These are phyloP conservation scores for Tupaia chinensis DNA, from an alignment of 2,113 vertebrate genomes.

Conservation along the genomic window DNA sequence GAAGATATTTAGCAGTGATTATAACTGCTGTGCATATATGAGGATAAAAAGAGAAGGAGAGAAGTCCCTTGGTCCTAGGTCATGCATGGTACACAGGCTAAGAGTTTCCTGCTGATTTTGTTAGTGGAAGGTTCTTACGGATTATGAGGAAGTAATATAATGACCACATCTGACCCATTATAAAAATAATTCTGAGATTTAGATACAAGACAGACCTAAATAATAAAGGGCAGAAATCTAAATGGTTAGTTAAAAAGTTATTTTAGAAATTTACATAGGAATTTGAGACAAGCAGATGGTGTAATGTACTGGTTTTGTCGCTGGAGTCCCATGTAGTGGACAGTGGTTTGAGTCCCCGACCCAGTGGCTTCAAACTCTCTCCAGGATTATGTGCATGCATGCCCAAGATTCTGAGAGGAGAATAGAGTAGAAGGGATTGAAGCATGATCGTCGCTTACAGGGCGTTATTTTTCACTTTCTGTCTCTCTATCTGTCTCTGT, in stretches of 20 bases:
- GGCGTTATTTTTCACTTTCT: too few relatives aligned
- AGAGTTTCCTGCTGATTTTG: background rate
- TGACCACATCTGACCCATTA: background rate
- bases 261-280: background rate
- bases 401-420: too few relatives aligned
- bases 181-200: background rate
- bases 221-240: background rate
- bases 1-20: background rate
- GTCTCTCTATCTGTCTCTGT: too few relatives aligned
- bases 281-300: too few relatives aligned
- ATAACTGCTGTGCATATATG: background rate
- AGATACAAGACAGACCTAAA: background rate
- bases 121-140: background rate
- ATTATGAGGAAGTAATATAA: background rate
- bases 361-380: too few relatives aligned
- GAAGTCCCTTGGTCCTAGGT: background rate
- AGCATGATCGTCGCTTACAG: too few relatives aligned
- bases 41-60: background rate
- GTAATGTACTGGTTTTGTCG: too few relatives aligned
- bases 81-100: too few relatives aligned
- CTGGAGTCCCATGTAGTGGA: too few relatives aligned
- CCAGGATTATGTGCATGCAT: too few relatives aligned
- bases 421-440: too few relatives aligned
- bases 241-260: background rate
- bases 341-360: too few relatives aligned